A percentile compares a stretch with the other conserved stretches of the same genome.
These are phyloP conservation scores for Puffinus mauretanicus DNA, from an alignment of 2,113 vertebrate genomes.

Conservation along the genomic window DNA sequence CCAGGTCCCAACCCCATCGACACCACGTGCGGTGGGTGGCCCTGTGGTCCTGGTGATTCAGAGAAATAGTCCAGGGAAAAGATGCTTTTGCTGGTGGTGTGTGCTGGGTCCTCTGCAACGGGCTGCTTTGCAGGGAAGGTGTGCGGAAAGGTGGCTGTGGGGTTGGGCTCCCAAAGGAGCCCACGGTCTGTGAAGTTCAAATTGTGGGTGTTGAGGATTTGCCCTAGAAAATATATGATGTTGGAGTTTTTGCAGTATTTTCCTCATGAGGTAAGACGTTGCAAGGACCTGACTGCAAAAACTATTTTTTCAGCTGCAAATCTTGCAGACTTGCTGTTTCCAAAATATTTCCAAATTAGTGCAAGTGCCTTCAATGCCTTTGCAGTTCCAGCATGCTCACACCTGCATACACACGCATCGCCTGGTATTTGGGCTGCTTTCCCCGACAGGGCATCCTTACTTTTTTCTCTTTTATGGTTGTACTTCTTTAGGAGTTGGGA, in stretches of 20 bases:
- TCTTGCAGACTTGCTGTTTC: background rate
- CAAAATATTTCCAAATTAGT: background rate
- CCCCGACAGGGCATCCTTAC: background rate
- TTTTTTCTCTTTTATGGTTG: background rate
- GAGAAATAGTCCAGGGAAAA: background rate
- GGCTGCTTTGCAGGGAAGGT: background rate
- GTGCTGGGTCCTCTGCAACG: background rate
- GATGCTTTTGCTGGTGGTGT: background rate
- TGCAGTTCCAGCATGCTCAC: background rate
- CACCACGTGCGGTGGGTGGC: accelerated
- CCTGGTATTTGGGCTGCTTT: background rate
- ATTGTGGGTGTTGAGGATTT: background rate
- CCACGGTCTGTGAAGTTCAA: background rate
- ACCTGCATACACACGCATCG: too few relatives aligned
- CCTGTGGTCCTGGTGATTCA: background rate
- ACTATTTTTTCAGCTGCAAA: background rate
- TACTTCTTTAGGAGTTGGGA: background rate
- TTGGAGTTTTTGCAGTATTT: background rate
- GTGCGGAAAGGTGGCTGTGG: too few relatives aligned
- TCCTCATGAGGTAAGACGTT: background rate
- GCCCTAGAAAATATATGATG: background rate
- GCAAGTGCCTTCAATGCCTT: too few relatives aligned
- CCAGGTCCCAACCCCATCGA: accelerated
- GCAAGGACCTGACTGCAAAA: background rate
- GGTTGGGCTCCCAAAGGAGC: background rate